Base-by-base conservation (phyloP, 2,113 vertebrate species). In the Pelecanus crispus region DNA sequence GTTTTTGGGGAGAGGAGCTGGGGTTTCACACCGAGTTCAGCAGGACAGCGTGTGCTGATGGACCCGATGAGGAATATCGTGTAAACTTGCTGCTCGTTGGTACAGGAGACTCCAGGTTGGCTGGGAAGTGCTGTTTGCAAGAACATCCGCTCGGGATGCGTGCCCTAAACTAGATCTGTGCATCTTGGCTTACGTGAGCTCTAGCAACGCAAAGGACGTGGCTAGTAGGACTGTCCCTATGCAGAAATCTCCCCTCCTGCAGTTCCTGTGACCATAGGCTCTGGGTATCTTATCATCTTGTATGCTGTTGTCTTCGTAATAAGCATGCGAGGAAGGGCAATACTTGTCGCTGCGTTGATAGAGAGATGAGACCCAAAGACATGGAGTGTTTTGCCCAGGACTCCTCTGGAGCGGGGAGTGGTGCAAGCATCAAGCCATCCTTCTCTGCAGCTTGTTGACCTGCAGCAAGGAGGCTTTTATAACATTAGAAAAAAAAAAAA, bases 1-100 rank as follows among this genome's bases (percentile, higher is more conserved):
- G 38, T 5, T 9, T 36, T 26, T 0, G 24, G 24, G 36, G 36
- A 28, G 26, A 40, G 9, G 22, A 70, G 40, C 13, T 73, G 83
- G 66, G 65, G 29, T 10, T 24, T 56, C 11, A 2, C 4, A 29
- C 32, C 7, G 40, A 44, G 25, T 52, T 65, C 5, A 56, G 45
- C 21, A 13, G 73, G 73, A 34, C 55, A 42, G 42, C 0, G 0
- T 11, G 45, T 0, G 1, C 13, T 53, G 61, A 11, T 50, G 70
- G 56, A 40, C 26, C 20, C 18, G n/a, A 13, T 20, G 44, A 40
- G 38, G 4, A 32, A 4, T 25, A 6, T 28, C 1, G 0, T 28
- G 13, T 49, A 5, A 72, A 42, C 38, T 50, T 67, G 34, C 61
- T 53, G 61, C 79, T 61, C 0, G 0, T 62, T 19, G 59, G 53